Conservation (phyloP, 2,888 invertebrate genomes). For the Carabus problematicus region DNA sequence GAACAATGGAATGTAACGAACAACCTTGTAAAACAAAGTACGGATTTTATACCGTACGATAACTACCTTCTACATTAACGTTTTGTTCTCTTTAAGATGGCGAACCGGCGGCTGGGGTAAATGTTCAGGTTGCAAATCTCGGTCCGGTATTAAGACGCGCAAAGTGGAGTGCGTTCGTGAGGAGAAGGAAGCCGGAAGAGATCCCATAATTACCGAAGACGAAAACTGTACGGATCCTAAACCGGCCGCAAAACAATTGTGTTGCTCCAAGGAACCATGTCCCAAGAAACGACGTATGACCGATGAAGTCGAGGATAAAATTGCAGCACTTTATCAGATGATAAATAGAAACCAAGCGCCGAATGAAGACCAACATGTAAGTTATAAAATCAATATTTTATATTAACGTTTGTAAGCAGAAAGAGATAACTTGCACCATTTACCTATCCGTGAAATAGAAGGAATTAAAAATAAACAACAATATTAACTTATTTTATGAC, state of each 20-base stretch:
- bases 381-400: too few species aligned
- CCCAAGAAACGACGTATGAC: constrained; percentile 7
- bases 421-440: too few species aligned
- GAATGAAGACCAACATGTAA: too few species aligned
- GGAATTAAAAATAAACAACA: too few species aligned
- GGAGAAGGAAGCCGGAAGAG: constrained; percentile 57
- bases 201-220: constrained; percentile 59
- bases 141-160: constrained; percentile 58
- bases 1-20: constrained; percentile 60
- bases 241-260: constrained; percentile 54
- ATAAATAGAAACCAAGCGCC: too few species aligned
- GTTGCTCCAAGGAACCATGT: constrained; percentile 50
- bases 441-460: too few species aligned
- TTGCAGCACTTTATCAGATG: constrained; percentile 1
- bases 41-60: constrained; percentile 38
- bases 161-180: constrained; percentile 62
- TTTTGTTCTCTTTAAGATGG: constrained; percentile 60
- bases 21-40: constrained; percentile 62
- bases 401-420: too few species aligned
- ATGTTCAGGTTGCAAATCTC: constrained; percentile 64
- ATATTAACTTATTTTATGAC: too few species aligned
- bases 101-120: constrained; percentile 70
- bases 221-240: constrained; percentile 52
- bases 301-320: constrained; percentile 14
- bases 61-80: too few species aligned